phyloP scores from a whole-genome alignment of 2,888 invertebrate species.

The Cerastoderma edule region DNA sequence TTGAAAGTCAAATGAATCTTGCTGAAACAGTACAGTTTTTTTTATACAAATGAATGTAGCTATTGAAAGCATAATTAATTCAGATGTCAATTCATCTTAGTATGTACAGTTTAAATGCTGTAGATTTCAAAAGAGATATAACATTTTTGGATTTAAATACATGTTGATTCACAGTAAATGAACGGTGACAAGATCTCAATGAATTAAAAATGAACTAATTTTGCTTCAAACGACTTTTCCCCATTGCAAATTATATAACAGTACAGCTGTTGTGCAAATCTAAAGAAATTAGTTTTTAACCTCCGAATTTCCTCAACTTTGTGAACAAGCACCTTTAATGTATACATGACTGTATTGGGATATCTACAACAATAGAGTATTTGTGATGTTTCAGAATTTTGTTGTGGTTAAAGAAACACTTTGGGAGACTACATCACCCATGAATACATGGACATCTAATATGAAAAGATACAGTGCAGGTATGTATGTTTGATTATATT shows the following conservation, averaged over 20 bases:
- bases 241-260: background rate
- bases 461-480: constrained; percentile 31
- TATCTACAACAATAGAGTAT: background rate
- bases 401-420: constrained; percentile 17
- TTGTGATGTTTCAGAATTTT: constrained; percentile 31
- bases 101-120: too few relatives aligned
- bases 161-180: too few relatives aligned
- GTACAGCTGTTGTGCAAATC: background rate
- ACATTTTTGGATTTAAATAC: too few relatives aligned
- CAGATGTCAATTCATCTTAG: too few relatives aligned
- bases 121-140: too few relatives aligned
- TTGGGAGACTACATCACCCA: constrained; percentile 30
- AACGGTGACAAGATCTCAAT: too few relatives aligned
- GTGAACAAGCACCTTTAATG: background rate
- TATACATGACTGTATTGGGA: background rate
- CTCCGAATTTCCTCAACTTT: background rate
- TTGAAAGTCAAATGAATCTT: too few relatives aligned
- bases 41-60: too few relatives aligned
- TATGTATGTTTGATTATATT: constrained; percentile 1
- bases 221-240: background rate
- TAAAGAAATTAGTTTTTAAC: background rate
- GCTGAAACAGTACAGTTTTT: too few relatives aligned
- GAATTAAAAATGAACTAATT: too few relatives aligned
- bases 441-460: background rate
- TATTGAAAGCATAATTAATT: too few relatives aligned